Percentiles rank a stretch among this genome's conserved stretches.
phyloP scores from a whole-genome alignment of 2,888 invertebrate species.

The Sepiola atlantica region DNA sequence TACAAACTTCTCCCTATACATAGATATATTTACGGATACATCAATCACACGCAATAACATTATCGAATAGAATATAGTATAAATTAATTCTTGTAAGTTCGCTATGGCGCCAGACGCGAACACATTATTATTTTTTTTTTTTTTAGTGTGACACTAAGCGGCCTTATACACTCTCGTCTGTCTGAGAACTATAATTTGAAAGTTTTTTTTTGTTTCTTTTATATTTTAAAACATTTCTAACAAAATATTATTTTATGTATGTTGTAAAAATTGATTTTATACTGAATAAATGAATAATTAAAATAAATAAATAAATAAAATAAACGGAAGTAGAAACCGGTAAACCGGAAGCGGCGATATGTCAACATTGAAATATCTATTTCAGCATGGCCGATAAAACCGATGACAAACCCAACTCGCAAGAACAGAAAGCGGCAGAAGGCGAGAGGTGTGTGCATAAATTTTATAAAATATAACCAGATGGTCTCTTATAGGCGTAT shows the following conservation, averaged over 20 bases:
- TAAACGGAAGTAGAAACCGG: background rate
- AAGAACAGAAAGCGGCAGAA: conserved; percentile 36
- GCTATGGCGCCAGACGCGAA: conserved; percentile 20
- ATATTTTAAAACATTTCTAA: background rate
- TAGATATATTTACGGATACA: background rate
- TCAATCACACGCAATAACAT: background rate
- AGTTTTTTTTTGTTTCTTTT: no score
- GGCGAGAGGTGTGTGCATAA: conserved; percentile 36
- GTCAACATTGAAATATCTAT: conserved; percentile 37
- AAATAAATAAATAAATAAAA: background rate
- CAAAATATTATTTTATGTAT: background rate
- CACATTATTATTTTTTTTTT: background rate
- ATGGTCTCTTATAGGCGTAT: background rate
- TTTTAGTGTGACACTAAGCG: background rate
- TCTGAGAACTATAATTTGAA: background rate
- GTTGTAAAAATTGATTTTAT: background rate
- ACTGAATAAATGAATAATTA: background rate
- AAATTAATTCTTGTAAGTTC: background rate
- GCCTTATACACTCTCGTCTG: background rate
- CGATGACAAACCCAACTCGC: conserved; percentile 16
- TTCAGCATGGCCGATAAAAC: conserved; percentile 38
- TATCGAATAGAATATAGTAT: background rate
- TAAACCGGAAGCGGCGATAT: conserved; percentile 36
- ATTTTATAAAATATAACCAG: background rate
- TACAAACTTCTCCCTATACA: background rate